These are phyloP conservation scores for Microcebus jonahi DNA, from an alignment of 2,113 vertebrate species.

Conservation along the genomic window DNA sequence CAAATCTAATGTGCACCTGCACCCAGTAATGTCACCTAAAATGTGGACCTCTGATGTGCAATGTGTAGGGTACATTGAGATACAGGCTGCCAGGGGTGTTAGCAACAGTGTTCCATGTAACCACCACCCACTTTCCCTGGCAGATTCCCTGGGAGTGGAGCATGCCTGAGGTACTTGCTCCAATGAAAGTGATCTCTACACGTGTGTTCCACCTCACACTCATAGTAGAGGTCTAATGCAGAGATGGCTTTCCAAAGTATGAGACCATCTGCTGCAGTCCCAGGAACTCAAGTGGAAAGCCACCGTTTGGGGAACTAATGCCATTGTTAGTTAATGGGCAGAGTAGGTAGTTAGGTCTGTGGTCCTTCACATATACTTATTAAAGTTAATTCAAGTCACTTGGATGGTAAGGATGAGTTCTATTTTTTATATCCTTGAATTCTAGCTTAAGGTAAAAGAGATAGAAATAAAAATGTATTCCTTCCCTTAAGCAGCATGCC, in stretches of 20 bases:
- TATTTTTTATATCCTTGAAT: slow-evolving; percentile 44
- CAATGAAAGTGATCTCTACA: neutral
- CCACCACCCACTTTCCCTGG: neutral
- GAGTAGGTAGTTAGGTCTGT: neutral
- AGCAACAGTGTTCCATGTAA: neutral
- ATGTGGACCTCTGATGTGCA: neutral
- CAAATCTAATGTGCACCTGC: neutral
- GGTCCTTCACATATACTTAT: neutral
- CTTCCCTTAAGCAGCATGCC: neutral
- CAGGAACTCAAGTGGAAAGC: neutral
- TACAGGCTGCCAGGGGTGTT: neutral
- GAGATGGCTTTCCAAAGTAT: neutral
- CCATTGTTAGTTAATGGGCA: neutral
- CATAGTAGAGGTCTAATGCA: neutral
- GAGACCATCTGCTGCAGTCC: neutral
- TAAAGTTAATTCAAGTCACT: neutral
- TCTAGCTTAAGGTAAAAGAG: neutral
- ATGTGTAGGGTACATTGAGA: neutral
- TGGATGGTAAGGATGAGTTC: neutral
- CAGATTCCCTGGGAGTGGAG: neutral
- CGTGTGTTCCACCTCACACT: neutral
- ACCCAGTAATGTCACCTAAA: neutral
- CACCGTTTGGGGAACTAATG: neutral
- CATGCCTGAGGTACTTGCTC: neutral
- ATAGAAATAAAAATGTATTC: slow-evolving; percentile 23